Percentiles rank a stretch among this genome's conserved stretches.
These are phyloP conservation scores for Brachionus calyciflorus DNA, from an alignment of 1,140 invertebrate genomes.

Conservation along the genomic window DNA sequence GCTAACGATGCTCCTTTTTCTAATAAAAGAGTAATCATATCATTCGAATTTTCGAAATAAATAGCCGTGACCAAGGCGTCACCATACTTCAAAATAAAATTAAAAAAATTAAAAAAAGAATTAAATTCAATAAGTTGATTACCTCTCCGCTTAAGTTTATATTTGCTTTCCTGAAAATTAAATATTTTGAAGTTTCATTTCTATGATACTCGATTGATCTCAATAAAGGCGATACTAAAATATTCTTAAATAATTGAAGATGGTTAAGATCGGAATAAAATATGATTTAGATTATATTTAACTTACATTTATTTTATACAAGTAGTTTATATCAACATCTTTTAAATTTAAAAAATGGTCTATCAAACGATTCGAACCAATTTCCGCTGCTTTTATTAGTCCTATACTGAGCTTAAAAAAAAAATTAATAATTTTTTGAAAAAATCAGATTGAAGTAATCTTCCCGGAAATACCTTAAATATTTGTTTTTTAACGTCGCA, in stretches of 20 bases:
- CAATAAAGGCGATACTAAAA: constrained; percentile 8
- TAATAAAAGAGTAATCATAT: constrained; percentile 27
- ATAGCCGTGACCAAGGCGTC: constrained; percentile 39
- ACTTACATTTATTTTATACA: neutral
- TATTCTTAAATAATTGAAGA: neutral
- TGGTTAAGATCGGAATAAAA: neutral
- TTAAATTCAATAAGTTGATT: neutral
- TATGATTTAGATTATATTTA: neutral
- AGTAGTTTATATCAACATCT: constrained; percentile 19
- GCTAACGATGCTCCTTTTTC: constrained; percentile 40
- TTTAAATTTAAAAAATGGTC: constrained; percentile 20
- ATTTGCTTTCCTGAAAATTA: constrained; percentile 38
- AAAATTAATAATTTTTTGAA: neutral
- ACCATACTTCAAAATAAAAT: neutral
- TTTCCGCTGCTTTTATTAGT: constrained; percentile 24
- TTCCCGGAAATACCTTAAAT: too few relatives aligned
- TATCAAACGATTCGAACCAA: constrained; percentile 31
- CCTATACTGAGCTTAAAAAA: constrained; percentile 35
- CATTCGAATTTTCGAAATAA: constrained; percentile 38
- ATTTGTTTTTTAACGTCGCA: too few relatives aligned
- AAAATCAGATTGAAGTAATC: too few relatives aligned
- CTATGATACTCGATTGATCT: neutral
- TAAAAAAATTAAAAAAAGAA: neutral
- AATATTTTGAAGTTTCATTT: constrained; percentile 36
- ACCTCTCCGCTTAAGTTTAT: constrained; percentile 23